Conservation (phyloP, 1,140 invertebrate genomes). For the Drosophila triauraria region DNA sequence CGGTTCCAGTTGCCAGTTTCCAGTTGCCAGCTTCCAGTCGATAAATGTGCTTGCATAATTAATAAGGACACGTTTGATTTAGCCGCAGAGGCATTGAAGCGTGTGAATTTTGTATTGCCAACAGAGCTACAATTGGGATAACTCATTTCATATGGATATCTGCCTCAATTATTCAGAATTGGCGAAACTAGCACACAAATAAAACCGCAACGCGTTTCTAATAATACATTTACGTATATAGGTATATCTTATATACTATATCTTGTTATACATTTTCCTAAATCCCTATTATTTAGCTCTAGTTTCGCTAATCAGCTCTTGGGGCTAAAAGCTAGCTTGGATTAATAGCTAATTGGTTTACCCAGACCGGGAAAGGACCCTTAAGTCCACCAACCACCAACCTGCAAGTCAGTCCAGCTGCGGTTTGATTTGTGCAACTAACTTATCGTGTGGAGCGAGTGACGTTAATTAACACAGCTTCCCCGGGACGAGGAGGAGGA, state of each 20-base stretch:
- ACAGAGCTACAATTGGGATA: constrained; percentile 15
- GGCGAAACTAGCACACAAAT: not conserved
- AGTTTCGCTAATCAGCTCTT: not conserved
- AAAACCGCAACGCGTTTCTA: constrained; percentile 11
- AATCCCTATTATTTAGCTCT: not conserved
- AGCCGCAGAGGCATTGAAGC: constrained; percentile 24
- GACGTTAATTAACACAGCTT: constrained; percentile 50
- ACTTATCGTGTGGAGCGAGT: constrained; percentile 21
- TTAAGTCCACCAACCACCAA: not conserved
- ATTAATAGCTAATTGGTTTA: constrained; percentile 18
- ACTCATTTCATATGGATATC: constrained; percentile 17
- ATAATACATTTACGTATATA: too few relatives aligned
- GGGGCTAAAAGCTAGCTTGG: not conserved
- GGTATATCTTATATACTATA: too few relatives aligned
- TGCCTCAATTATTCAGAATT: constrained; percentile 25
- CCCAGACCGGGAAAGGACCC: not conserved
- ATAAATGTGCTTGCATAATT: constrained; percentile 42
- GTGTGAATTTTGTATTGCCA: constrained; percentile 11
- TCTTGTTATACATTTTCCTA: not conserved
- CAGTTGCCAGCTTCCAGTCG: constrained; percentile 10
- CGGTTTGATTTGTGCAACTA: constrained; percentile 45
- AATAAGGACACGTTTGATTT: constrained; percentile 37
- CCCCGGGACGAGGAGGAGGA: not conserved
- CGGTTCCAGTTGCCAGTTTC: constrained; percentile 3
- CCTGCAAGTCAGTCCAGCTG: constrained; percentile 13